phyloP scores from a whole-genome alignment of 2,113 vertebrate species.

The Lepisosteus oculatus region DNA sequence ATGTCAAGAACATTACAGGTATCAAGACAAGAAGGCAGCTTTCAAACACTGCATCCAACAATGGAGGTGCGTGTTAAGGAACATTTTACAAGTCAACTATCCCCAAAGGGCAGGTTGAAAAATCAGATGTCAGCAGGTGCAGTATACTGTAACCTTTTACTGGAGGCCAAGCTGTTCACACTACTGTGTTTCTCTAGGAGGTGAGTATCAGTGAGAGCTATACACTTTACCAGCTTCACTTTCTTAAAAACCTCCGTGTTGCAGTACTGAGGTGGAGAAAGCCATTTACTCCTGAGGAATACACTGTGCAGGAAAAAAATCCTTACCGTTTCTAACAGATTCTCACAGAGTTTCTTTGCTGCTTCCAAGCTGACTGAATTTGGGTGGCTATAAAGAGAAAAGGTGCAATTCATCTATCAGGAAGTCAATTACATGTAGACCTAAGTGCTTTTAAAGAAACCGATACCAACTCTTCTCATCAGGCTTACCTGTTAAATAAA shows the following conservation, averaged over 20 bases:
- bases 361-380: conserved; percentile 87
- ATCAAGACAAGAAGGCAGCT: neutral
- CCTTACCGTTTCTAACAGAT: conserved; percentile 92
- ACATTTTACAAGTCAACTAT: too few species aligned
- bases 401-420: too few species aligned
- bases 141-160: conserved; percentile 46
- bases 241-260: conserved; percentile 60
- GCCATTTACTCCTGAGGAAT: neutral
- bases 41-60: neutral
- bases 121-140: conserved; percentile 49
- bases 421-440: too few species aligned
- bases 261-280: neutral
- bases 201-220: conserved; percentile 59
- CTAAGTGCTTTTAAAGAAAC: too few species aligned
- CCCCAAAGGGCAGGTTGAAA: too few species aligned
- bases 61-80: too few species aligned
- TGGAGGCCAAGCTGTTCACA: conserved; percentile 56
- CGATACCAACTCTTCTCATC: too few species aligned
- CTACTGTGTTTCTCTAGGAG: conserved; percentile 55
- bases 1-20: neutral
- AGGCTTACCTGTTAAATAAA: too few species aligned
- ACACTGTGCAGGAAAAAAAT: neutral
- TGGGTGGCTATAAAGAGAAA: conserved; percentile 77
- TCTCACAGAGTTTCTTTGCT: conserved; percentile 95
- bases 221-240: conserved; percentile 47